These are phyloP conservation scores for Aegotheles bennettii DNA, from an alignment of 2,113 vertebrate species.

Conservation along the genomic window DNA sequence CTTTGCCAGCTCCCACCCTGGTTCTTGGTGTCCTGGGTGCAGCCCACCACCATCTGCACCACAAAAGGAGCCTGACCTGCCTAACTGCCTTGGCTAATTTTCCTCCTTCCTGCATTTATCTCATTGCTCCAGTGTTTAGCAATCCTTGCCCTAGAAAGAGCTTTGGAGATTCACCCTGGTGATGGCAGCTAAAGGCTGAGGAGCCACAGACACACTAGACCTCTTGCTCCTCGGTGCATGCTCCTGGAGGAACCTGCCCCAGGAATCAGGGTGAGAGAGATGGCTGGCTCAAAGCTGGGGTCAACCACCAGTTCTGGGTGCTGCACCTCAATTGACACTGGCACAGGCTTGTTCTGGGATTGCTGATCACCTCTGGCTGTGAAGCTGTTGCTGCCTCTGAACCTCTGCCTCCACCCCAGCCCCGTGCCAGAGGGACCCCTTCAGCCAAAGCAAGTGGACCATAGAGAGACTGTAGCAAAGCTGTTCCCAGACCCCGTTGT, in stretches of 20 bases:
- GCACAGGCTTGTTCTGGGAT: background rate
- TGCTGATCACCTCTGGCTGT: background rate
- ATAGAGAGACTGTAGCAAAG: background rate
- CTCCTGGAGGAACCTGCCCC: background rate
- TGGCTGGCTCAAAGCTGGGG: background rate
- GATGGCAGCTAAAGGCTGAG: background rate
- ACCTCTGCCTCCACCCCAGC: no score
- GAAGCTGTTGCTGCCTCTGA: background rate
- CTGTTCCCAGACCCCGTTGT: background rate
- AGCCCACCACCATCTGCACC: background rate
- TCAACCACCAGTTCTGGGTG: background rate
- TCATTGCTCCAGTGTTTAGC: background rate
- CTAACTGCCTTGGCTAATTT: background rate
- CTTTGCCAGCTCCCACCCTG: rapidly evolving
- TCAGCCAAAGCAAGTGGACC: background rate
- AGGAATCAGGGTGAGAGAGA: background rate
- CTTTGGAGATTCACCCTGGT: background rate
- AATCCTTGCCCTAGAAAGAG: background rate
- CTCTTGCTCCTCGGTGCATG: background rate
- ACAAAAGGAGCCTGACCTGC: background rate
- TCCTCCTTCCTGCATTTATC: background rate
- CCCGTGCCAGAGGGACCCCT: background rate
- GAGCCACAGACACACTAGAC: no score
- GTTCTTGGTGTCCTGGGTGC: background rate
- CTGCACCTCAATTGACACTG: background rate